Percentiles rank a stretch among this genome's conserved stretches.
Evolutionary conservation across 2,888 invertebrate species (phyloP).

Genomic region (Agrotis ipsilon): DNA sequence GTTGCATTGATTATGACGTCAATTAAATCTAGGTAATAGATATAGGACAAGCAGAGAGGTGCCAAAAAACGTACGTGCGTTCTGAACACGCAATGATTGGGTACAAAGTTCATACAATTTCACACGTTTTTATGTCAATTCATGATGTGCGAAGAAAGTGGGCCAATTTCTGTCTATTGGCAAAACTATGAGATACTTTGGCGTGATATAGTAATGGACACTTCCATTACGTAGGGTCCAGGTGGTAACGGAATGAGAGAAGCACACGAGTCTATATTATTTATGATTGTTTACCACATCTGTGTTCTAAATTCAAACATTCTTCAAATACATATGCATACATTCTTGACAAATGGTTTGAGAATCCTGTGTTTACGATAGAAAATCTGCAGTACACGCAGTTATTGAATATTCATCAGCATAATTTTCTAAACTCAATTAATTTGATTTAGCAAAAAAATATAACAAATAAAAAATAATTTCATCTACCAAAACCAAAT

Average conservation of each 20-base stretch:
- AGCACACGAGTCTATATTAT: constrained; percentile 19
- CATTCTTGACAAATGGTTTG: constrained; percentile 7
- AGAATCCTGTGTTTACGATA: neutral
- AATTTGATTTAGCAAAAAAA: neutral
- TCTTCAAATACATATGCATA: neutral
- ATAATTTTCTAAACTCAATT: neutral
- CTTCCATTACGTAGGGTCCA: constrained; percentile 29
- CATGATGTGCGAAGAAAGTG: constrained; percentile 29
- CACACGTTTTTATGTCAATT: constrained; percentile 33
- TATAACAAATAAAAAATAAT: too few species aligned
- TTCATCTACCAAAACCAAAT: neutral
- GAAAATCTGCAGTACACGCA: neutral
- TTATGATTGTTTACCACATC: constrained; percentile 12
- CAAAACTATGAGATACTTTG: constrained; percentile 30
- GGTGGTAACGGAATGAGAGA: neutral
- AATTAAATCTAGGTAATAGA: constrained; percentile 21
- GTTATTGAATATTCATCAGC: neutral
- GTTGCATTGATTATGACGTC: constrained; percentile 34
- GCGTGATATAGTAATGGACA: constrained; percentile 1
- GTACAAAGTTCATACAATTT: constrained; percentile 39
- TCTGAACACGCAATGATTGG: constrained; percentile 24
- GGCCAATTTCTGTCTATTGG: constrained; percentile 37
- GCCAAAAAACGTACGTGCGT: constrained; percentile 55
- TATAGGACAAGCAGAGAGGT: constrained; percentile 21
- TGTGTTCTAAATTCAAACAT: constrained; percentile 29